These are phyloP conservation scores for Montifringilla adamsi DNA, from an alignment of 2,113 vertebrate species.

Conservation along the genomic window DNA sequence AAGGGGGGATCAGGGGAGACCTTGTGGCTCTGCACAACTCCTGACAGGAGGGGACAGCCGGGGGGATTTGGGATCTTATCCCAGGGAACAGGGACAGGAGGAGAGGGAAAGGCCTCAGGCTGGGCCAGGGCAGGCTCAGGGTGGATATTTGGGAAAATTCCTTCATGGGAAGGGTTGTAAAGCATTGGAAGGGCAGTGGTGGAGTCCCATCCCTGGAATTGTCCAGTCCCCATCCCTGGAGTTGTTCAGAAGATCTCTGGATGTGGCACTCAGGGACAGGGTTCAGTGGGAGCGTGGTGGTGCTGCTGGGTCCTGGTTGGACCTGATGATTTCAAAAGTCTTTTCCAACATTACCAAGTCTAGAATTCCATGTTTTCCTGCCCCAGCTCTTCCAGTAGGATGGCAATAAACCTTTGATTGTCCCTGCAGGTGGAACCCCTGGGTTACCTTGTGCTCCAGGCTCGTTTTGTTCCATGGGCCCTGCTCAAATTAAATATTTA, in stretches of 20 bases:
- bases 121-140: fast-evolving
- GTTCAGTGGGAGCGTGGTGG: fast-evolving
- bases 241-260: not conserved
- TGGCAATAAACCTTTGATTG: not conserved
- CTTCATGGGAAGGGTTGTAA: not conserved
- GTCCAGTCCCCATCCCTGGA: not conserved
- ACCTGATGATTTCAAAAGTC: not conserved
- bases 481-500: not conserved
- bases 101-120: not conserved
- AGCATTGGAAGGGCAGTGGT: too few relatives aligned
- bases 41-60: not conserved
- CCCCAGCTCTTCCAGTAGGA: not conserved
- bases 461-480: not conserved
- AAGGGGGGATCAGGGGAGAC: not conserved
- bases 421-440: not conserved
- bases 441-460: not conserved
- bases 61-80: not conserved
- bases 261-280: fast-evolving
- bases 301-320: fast-evolving
- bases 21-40: not conserved
- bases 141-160: not conserved
- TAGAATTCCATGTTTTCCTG: not conserved
- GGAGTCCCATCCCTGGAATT: not conserved
- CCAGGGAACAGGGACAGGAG: not conserved
- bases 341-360: not conserved